A percentile compares a stretch with the other conserved stretches of the same genome.
Conservation (phyloP, 1,140 invertebrate species). For the Macrosteles quadrilineatus region DNA sequence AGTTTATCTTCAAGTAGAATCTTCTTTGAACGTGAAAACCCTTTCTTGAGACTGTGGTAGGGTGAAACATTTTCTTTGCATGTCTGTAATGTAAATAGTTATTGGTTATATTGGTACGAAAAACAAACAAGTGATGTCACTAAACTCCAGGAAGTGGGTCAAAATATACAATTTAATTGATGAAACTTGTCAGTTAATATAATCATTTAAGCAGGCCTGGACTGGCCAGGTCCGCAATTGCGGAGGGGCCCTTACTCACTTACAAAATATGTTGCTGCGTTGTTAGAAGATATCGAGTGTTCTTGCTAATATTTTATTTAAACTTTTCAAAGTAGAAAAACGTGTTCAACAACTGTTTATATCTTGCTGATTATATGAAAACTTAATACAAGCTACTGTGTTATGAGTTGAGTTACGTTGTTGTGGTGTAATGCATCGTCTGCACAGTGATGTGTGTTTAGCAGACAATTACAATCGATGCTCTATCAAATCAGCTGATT, state of each 20-base stretch:
- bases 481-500: too few species aligned
- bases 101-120: too few species aligned
- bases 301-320: too few species aligned
- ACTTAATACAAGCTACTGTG: too few species aligned
- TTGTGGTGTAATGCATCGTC: too few species aligned
- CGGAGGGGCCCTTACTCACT: not conserved
- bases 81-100: conserved; percentile 14
- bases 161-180: not conserved
- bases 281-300: too few species aligned
- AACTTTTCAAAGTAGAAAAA: too few species aligned
- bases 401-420: too few species aligned
- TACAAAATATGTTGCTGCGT: not conserved
- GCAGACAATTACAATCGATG: too few species aligned
- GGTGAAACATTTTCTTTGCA: conserved; percentile 29
- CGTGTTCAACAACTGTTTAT: too few species aligned
- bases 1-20: conserved; percentile 12
- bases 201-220: not conserved
- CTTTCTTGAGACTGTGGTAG: conserved; percentile 9
- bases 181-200: not conserved
- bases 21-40: conserved; percentile 6
- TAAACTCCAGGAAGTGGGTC: not conserved
- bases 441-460: too few species aligned
- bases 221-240: not conserved
- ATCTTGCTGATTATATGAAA: too few species aligned
- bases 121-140: not conserved